Conservation (phyloP, 2,113 vertebrate genomes). For the Abramis brama region DNA sequence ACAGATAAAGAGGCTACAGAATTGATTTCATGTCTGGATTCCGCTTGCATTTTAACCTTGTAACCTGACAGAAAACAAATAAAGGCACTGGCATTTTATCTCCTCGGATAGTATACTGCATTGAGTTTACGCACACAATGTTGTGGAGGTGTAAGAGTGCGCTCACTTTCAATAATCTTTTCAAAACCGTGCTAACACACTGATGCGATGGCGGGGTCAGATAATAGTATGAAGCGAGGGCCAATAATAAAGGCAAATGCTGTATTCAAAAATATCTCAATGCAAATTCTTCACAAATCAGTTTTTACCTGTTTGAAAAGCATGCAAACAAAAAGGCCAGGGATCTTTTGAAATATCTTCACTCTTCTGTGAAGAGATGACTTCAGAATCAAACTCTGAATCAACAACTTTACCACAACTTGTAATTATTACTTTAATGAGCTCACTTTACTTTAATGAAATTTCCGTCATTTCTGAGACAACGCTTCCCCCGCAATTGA, state of each 20-base stretch:
- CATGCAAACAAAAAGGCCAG: not conserved
- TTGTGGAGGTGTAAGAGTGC: not conserved
- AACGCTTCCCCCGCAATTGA: no score
- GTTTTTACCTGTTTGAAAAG: not conserved
- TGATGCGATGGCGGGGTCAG: not conserved
- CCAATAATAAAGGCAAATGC: not conserved
- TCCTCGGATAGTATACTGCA: not conserved
- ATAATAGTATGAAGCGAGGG: not conserved
- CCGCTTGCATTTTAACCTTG: conserved; percentile 36
- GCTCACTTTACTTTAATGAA: no score
- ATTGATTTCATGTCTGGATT: conserved; percentile 38
- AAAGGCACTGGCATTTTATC: conserved; percentile 32
- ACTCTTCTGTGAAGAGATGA: no score
- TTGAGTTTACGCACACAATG: conserved; percentile 30
- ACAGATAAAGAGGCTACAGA: conserved; percentile 36
- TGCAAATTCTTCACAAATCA: not conserved
- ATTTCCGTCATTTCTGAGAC: no score
- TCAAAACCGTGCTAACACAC: conserved; percentile 29
- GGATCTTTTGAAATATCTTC: not conserved
- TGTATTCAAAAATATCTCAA: not conserved
- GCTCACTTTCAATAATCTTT: conserved; percentile 21
- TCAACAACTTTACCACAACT: no score
- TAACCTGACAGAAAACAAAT: conserved; percentile 46
- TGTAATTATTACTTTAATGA: no score
- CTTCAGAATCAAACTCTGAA: no score